Evolutionary conservation across 2,113 vertebrate genomes (phyloP).

Genomic region (Anser cygnoides): DNA sequence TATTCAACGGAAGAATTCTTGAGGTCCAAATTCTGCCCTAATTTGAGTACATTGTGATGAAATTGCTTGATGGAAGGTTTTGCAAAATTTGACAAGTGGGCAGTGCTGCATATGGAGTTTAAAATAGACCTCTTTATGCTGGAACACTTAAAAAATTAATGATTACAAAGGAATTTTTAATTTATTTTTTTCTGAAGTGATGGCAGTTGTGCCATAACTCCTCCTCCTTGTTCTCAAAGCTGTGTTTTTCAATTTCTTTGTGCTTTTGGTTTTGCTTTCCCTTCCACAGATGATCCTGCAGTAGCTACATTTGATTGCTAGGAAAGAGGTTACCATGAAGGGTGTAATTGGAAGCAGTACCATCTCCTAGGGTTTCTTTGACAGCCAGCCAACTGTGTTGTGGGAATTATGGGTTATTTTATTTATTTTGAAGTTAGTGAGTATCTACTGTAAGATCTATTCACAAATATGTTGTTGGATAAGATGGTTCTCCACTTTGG

Average conservation of each 20-base stretch:
- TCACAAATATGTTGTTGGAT: neutral
- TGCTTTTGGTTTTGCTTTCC: neutral
- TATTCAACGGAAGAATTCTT: neutral
- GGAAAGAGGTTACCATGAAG: fast-evolving
- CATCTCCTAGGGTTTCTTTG: neutral
- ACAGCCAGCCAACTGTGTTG: neutral
- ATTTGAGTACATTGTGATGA: neutral
- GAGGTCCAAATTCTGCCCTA: neutral
- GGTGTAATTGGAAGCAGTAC: neutral
- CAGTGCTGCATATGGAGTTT: neutral
- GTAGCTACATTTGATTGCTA: neutral
- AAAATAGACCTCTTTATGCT: neutral
- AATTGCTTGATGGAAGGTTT: neutral
- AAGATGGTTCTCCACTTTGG: neutral
- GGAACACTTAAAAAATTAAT: neutral
- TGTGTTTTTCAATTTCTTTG: neutral
- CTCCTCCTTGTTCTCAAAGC: neutral
- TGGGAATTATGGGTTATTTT: neutral
- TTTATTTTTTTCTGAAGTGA: neutral
- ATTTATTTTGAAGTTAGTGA: neutral
- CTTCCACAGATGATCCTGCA: neutral
- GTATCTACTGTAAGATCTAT: neutral
- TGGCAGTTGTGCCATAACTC: neutral
- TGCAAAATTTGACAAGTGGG: neutral
- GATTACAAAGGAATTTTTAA: neutral